These are phyloP conservation scores for Desmodus rotundus DNA, from an alignment of 2,113 vertebrate genomes.

Conservation along the genomic window DNA sequence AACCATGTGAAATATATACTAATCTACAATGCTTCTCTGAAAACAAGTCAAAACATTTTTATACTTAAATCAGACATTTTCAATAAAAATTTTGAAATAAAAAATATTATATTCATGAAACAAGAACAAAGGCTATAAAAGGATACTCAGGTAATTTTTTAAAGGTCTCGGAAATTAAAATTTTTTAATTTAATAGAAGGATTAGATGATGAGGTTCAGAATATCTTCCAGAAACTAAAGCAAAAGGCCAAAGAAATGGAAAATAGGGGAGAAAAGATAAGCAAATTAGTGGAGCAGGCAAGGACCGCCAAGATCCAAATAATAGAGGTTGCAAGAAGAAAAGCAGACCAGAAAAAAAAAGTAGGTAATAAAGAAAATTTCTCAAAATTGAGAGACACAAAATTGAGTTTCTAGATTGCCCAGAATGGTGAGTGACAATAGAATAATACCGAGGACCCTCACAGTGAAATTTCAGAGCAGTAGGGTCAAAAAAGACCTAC, in stretches of 20 bases:
- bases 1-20: no score
- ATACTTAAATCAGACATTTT: no score
- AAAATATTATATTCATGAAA: background rate
- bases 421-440: background rate
- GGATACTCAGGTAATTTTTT: background rate
- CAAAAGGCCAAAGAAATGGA: conserved; percentile 1
- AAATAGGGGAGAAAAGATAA: background rate
- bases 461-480: background rate
- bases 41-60: no score
- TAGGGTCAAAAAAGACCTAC: background rate
- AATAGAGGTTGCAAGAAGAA: background rate
- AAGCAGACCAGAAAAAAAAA: background rate
- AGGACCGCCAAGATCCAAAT: background rate
- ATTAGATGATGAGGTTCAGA: background rate
- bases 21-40: no score
- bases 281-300: background rate
- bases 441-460: background rate
- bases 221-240: background rate
- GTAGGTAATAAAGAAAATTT: background rate
- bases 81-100: no score
- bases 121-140: background rate
- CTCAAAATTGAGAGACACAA: background rate
- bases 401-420: background rate
- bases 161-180: conserved; percentile 21
- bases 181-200: background rate